Percentiles rank a stretch among this genome's conserved stretches.
These are phyloP conservation scores for Sterna hirundo DNA, from an alignment of 2,113 vertebrate genomes.

Conservation along the genomic window DNA sequence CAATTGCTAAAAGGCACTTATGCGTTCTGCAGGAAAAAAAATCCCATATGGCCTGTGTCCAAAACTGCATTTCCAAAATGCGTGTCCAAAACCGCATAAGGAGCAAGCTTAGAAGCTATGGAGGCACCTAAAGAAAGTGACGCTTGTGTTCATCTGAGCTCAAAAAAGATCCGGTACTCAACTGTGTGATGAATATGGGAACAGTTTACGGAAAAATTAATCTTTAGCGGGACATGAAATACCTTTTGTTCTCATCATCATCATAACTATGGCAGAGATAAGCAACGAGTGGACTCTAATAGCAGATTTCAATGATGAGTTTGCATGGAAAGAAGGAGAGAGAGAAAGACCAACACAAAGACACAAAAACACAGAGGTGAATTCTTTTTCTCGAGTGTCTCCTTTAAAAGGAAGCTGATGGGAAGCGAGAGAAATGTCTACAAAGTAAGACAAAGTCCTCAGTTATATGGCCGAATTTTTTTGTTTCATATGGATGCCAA, in stretches of 20 bases:
- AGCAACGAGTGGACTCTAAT: constrained; percentile 64
- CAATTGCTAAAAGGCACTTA: background rate
- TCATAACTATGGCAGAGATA: background rate
- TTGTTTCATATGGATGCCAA: background rate
- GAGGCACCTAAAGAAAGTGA: constrained; percentile 28
- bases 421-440: background rate
- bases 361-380: constrained; percentile 63
- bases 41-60: constrained; percentile 25
- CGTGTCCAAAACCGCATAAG: constrained; percentile 30
- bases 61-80: constrained; percentile 69
- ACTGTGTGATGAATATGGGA: background rate
- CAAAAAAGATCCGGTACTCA: background rate
- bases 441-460: background rate
- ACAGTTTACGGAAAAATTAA: background rate
- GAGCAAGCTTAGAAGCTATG: constrained; percentile 62
- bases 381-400: constrained; percentile 60
- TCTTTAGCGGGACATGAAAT: background rate
- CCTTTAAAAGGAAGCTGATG: constrained; percentile 25
- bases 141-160: constrained; percentile 2
- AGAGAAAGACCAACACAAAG: constrained; percentile 65
- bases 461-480: background rate
- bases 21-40: constrained; percentile 11
- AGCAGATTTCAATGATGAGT: constrained; percentile 63
- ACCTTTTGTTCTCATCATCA: constrained; percentile 41
- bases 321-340: constrained; percentile 57